Conservation (phyloP, 64 coral and sea anemone genomes). For the Trachythela sp. region DNA sequence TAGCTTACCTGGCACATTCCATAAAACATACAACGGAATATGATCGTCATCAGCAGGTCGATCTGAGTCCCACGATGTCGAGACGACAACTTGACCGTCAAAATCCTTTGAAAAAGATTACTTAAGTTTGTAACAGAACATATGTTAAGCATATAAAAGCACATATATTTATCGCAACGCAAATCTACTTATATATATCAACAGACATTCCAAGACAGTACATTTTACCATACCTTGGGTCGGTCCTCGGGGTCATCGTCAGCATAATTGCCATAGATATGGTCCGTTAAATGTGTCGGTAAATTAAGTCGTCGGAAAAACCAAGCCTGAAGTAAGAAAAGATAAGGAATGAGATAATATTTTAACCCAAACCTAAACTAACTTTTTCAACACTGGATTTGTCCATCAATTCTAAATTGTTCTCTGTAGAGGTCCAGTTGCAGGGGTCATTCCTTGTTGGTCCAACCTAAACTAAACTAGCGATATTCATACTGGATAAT, state of each 20-base stretch:
- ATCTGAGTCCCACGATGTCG: slow-evolving; percentile 88
- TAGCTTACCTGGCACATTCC: slow-evolving; percentile 79
- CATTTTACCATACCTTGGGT: background rate
- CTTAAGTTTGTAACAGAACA: background rate
- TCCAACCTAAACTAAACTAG: no score
- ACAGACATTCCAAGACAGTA: background rate
- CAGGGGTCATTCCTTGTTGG: no score
- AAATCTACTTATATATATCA: no score
- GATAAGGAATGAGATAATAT: background rate
- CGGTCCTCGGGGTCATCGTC: background rate
- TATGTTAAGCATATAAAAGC: background rate
- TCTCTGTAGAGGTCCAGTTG: no score
- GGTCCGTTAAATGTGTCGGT: slow-evolving; percentile 72
- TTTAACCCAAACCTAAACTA: background rate
- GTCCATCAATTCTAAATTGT: no score
- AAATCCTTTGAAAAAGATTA: slow-evolving; percentile 3
- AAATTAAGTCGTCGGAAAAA: slow-evolving; percentile 86
- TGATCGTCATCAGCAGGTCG: slow-evolving; percentile 62
- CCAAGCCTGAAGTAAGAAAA: slow-evolving; percentile 61
- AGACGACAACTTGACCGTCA: slow-evolving; percentile 71
- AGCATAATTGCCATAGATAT: background rate
- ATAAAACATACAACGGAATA: slow-evolving; percentile 74
- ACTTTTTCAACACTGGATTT: background rate
- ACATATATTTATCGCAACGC: no score
- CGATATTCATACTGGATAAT: background rate